Percentiles rank a stretch among this genome's conserved stretches.
phyloP scores from a whole-genome alignment of 2,888 invertebrate genomes.

The Machimus rusticus region DNA sequence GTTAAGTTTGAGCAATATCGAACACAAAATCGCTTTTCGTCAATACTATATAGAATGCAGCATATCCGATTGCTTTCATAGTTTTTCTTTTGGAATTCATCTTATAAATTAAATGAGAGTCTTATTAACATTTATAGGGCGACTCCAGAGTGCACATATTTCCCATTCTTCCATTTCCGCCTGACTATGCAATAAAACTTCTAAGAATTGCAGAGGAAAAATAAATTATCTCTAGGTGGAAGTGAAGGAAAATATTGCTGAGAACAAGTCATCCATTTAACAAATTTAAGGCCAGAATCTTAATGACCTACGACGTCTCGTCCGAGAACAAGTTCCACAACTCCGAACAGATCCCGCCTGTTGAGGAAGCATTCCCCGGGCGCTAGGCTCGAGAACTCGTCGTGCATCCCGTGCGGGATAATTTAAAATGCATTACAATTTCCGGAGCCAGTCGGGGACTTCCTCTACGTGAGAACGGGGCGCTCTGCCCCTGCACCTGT shows the following conservation, averaged over 20 bases:
- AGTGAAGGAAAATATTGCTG: background rate
- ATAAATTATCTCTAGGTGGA: background rate
- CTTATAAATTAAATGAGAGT: background rate
- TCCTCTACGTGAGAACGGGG: background rate
- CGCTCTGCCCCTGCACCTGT: background rate
- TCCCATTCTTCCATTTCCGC: background rate
- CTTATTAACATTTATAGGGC: too few species aligned
- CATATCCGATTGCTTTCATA: too few species aligned
- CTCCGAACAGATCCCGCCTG: background rate
- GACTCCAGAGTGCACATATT: background rate
- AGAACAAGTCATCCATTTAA: background rate
- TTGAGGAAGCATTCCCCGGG: background rate
- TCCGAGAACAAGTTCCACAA: background rate
- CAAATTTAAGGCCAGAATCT: background rate
- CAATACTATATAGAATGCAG: too few species aligned
- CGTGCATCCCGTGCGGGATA: constrained; percentile 7
- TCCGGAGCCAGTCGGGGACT: background rate
- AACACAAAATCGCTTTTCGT: too few species aligned
- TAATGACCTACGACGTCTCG: background rate
- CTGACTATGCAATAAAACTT: background rate
- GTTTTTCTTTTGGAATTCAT: background rate
- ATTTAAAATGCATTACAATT: constrained; percentile 30
- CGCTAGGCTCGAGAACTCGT: background rate
- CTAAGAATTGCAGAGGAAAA: background rate
- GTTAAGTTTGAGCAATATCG: too few species aligned